These are phyloP conservation scores for Fopius arisanus DNA, from an alignment of 1,140 invertebrate species.

Conservation along the genomic window DNA sequence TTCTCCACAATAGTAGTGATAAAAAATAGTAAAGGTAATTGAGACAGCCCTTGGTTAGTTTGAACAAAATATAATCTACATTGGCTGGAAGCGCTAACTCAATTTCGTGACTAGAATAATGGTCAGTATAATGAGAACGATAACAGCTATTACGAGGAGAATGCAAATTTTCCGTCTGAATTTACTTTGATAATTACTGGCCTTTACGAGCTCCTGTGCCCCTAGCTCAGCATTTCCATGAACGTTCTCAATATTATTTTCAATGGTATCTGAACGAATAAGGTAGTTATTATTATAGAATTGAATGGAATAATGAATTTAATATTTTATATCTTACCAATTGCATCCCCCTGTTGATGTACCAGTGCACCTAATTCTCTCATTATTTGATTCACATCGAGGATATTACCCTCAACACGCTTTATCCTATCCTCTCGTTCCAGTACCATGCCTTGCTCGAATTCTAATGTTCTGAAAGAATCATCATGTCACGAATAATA, in stretches of 20 bases:
- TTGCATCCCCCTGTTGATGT: constrained; percentile 73
- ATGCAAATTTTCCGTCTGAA: constrained; percentile 77
- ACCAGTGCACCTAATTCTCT: constrained; percentile 84
- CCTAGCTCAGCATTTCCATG: constrained; percentile 81
- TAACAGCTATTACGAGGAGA: constrained; percentile 69
- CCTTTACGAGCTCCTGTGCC: constrained; percentile 78
- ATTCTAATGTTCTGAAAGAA: constrained; percentile 67
- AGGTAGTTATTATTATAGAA: too few species aligned
- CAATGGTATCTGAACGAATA: constrained; percentile 88
- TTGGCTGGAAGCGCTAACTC: constrained; percentile 56
- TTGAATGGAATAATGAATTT: constrained; percentile 10
- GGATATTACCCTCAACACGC: constrained; percentile 83
- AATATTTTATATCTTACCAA: constrained; percentile 4
- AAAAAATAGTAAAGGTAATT: constrained; percentile 44
- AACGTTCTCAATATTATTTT: constrained; percentile 84
- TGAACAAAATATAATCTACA: constrained; percentile 30
- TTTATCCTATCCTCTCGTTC: constrained; percentile 78
- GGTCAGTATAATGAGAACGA: constrained; percentile 72
- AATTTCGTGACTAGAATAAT: constrained; percentile 58
- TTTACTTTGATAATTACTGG: constrained; percentile 77
- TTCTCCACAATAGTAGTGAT: neutral
- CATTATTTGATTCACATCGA: constrained; percentile 94
- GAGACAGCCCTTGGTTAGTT: constrained; percentile 54
- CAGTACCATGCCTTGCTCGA: constrained; percentile 77
- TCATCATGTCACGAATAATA: constrained; percentile 15